Percentiles rank a stretch among this genome's conserved stretches.
Evolutionary conservation across 2,888 invertebrate genomes (phyloP).

Genomic region (Andrena bucephala): DNA sequence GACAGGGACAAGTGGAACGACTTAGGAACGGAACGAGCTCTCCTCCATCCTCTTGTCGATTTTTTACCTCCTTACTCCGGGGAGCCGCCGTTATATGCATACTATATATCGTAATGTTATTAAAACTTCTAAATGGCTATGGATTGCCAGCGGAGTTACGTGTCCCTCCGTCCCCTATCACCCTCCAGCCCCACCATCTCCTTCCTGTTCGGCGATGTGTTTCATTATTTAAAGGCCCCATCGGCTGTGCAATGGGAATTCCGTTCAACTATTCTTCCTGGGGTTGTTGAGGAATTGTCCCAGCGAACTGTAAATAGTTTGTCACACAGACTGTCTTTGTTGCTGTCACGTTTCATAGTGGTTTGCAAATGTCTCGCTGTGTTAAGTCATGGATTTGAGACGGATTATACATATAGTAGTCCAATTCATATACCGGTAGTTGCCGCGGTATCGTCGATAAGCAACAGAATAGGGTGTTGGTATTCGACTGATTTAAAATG

Average conservation of each 20-base stretch:
- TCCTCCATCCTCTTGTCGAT: slow-evolving; percentile 80
- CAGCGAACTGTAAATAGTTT: background rate
- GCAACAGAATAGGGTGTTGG: no score
- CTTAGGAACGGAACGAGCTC: slow-evolving; percentile 70
- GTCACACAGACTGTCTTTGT: background rate
- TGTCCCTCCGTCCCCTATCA: slow-evolving; percentile 2
- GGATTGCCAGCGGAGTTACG: slow-evolving; percentile 79
- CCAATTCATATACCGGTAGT: no score
- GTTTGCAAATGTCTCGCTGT: no score
- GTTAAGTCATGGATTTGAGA: no score
- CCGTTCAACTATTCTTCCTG: slow-evolving; percentile 17
- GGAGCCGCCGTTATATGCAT: slow-evolving; percentile 66
- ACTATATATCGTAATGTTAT: slow-evolving; percentile 83
- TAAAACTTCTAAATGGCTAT: slow-evolving; percentile 83
- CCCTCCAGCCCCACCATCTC: background rate
- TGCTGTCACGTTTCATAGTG: no score
- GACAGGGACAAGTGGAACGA: slow-evolving; percentile 67
- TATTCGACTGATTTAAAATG: background rate
- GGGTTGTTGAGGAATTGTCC: background rate
- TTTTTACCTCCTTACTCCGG: slow-evolving; percentile 71
- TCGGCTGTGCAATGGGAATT: slow-evolving; percentile 27
- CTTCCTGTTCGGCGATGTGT: background rate
- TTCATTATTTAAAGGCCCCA: slow-evolving; percentile 44
- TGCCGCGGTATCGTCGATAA: no score
- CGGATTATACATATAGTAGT: no score